These are phyloP conservation scores for Cheilosia variabilis DNA, from an alignment of 2,888 invertebrate species.

Conservation along the genomic window DNA sequence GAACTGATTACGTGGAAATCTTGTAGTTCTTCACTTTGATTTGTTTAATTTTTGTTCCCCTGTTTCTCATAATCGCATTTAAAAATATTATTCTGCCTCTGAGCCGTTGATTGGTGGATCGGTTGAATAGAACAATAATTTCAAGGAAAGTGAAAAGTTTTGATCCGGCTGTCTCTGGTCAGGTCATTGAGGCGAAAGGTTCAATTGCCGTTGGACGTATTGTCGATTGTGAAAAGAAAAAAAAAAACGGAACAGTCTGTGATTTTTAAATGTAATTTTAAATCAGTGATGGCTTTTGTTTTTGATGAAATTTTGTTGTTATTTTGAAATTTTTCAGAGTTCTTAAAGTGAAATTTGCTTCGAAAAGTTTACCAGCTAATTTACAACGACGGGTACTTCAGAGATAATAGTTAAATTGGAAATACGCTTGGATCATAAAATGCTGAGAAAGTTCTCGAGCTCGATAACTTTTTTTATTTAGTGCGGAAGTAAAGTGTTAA, in stretches of 20 bases:
- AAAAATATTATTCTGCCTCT: slow-evolving; percentile 28
- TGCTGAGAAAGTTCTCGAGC: slow-evolving; percentile 82
- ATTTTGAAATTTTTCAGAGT: slow-evolving; percentile 29
- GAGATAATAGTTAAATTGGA: slow-evolving; percentile 82
- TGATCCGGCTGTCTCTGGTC: slow-evolving; percentile 8
- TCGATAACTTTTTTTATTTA: slow-evolving; percentile 80
- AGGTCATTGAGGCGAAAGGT: slow-evolving; percentile 10
- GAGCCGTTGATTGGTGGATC: slow-evolving; percentile 27
- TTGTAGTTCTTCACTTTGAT: slow-evolving; percentile 58
- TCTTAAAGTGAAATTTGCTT: slow-evolving; percentile 9
- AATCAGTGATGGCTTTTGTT: slow-evolving; percentile 7
- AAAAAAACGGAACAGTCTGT: no score
- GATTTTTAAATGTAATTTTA: slow-evolving; percentile 2
- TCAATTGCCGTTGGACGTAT: slow-evolving; percentile 4
- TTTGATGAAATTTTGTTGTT: background rate
- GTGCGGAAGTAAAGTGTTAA: slow-evolving; percentile 25
- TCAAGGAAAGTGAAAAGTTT: slow-evolving; percentile 28
- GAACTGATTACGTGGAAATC: slow-evolving; percentile 53
- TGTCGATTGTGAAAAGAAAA: no score
- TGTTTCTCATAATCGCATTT: slow-evolving; percentile 52
- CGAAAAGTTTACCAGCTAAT: slow-evolving; percentile 64
- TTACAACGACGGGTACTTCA: slow-evolving; percentile 83
- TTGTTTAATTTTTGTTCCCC: slow-evolving; percentile 20
- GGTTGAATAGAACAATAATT: slow-evolving; percentile 1
- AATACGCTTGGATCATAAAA: slow-evolving; percentile 83